Percentiles rank a stretch among this genome's conserved stretches.
Conservation (phyloP, 2,888 invertebrate genomes). For the Dasypogon diadema region DNA sequence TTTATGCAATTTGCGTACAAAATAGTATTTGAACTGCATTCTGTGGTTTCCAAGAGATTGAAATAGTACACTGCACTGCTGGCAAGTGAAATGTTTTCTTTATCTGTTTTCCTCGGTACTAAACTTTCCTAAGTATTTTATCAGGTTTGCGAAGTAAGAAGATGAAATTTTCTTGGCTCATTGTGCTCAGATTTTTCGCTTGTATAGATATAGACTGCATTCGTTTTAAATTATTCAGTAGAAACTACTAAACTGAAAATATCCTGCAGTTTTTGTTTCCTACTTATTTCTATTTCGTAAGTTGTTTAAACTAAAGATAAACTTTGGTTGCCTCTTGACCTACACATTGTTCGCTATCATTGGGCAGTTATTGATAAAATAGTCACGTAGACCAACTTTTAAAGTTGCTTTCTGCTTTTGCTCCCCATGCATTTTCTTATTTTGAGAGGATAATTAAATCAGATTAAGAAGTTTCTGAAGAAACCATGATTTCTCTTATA, state of each 20-base stretch:
- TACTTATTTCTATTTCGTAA: neutral
- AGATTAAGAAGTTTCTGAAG: conserved; percentile 30
- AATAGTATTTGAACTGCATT: too few relatives aligned
- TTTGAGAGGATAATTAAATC: conserved; percentile 30
- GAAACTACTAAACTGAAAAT: neutral
- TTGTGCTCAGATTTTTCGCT: too few relatives aligned
- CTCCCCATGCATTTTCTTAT: neutral
- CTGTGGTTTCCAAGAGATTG: too few relatives aligned
- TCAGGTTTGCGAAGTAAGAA: too few relatives aligned
- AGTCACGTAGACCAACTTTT: conserved; percentile 9
- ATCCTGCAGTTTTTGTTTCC: neutral
- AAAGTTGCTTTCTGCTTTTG: conserved; percentile 25
- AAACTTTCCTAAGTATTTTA: too few relatives aligned
- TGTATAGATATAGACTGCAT: too few relatives aligned
- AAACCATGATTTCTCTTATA: conserved; percentile 8
- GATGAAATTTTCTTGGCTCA: too few relatives aligned
- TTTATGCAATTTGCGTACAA: too few relatives aligned
- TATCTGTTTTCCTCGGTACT: too few relatives aligned
- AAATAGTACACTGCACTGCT: too few relatives aligned
- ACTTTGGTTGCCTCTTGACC: neutral
- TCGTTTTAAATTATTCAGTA: too few relatives aligned
- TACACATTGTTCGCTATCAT: neutral
- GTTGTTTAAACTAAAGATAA: neutral
- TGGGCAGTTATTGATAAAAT: conserved; percentile 1
- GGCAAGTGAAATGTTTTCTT: too few relatives aligned